Evolutionary conservation across 2,797 vertebrate species (phyloP), one percentile per base, ranked within the genome.

Genomic region (Pangasius macronema): DNA sequence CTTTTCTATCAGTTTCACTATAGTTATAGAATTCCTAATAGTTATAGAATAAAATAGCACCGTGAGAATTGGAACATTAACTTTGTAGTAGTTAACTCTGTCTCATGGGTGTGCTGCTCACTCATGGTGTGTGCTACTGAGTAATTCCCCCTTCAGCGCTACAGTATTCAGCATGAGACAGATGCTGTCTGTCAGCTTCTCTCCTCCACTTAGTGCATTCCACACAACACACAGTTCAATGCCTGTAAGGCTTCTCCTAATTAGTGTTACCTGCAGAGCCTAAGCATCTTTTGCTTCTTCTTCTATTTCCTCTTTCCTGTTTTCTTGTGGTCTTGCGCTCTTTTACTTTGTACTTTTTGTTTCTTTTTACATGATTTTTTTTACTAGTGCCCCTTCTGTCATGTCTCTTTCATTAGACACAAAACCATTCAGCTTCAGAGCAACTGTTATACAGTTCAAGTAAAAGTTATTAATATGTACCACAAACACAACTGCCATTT

Each of bases 201-300:
- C 76, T 79, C 49, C 61, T 83, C 57, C 90, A 85, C 75, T 88
- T 83, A 89, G 70, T 79, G 86, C 46, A 77, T 68, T 83, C 63
- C 77, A 86, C 70, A 83, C 67, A 49, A 61, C 73, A 59, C 73
- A 79, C 42, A 83, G 81, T 67, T 67, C 73, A 79, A 24, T 63
- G 57, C 65, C 81, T 46, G 42, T 80, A 90, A 90, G 86, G 70
- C 73, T 85, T 14, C 63, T 86, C 65, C 76, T 90, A 87, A 90
- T 87, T 83, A 72, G 75, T 57, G 24, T 84, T 87, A 89, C 83
- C 76, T 82, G 77, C 70, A 86, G 75, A 22, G 79, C 61, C 83
- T n/a, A 88, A 80, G 73, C 33, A 65, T 87, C 80, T 83, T 72
- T 86, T 79, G 55, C 46, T 85, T 68, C 30, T 82, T 46, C 76